These are phyloP conservation scores for Coptotermes formosanus DNA, from an alignment of 1,140 invertebrate genomes.

Conservation along the genomic window DNA sequence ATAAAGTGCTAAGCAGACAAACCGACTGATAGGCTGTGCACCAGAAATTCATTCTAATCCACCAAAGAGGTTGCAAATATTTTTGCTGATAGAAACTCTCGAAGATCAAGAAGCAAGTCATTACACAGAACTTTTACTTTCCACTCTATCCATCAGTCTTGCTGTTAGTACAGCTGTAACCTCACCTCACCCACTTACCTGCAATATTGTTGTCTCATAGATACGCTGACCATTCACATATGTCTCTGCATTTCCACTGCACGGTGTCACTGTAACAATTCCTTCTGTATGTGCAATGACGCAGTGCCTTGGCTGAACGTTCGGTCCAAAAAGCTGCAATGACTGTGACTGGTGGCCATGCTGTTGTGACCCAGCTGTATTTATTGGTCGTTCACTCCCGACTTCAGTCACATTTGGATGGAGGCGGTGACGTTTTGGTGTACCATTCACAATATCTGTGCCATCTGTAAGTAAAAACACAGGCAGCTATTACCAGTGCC, in stretches of 20 bases:
- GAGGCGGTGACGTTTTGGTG: constrained; percentile 56
- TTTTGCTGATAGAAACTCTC: too few relatives aligned
- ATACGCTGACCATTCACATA: constrained; percentile 92
- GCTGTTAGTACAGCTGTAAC: too few relatives aligned
- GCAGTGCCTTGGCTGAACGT: constrained; percentile 89
- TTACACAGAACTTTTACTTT: too few relatives aligned
- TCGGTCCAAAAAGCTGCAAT: constrained; percentile 63
- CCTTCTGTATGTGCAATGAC: constrained; percentile 88
- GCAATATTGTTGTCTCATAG: constrained; percentile 87
- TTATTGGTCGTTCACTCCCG: constrained; percentile 60
- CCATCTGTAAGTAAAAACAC: constrained; percentile 52
- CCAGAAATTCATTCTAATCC: too few relatives aligned
- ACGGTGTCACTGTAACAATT: constrained; percentile 90
- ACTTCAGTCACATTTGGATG: constrained; percentile 73
- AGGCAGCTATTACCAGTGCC: background rate
- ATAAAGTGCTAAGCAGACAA: too few relatives aligned
- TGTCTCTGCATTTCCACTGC: constrained; percentile 87
- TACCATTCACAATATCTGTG: constrained; percentile 57
- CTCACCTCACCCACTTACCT: constrained; percentile 51
- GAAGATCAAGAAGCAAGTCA: too few relatives aligned
- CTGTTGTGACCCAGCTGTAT: constrained; percentile 41
- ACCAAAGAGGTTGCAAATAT: too few relatives aligned
- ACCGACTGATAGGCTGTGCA: too few relatives aligned
- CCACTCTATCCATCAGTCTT: too few relatives aligned
- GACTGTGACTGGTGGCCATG: constrained; percentile 43